Percentiles rank a stretch among this genome's conserved stretches.
phyloP scores from a whole-genome alignment of 2,113 vertebrate species.

The Siniperca chuatsi region DNA sequence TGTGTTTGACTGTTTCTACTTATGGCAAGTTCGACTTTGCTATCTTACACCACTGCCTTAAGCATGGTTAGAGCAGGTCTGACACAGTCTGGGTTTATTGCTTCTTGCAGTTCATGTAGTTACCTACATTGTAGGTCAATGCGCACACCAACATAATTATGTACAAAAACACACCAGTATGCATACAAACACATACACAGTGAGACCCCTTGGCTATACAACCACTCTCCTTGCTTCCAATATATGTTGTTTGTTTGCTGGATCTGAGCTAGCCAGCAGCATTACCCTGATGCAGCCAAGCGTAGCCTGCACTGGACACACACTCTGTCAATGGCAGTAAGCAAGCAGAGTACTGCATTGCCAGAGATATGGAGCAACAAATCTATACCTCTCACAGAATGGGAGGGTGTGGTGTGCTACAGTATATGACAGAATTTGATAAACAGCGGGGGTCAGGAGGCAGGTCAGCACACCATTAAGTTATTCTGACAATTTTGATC shows the following conservation, averaged over 20 bases:
- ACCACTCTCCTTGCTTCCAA: constrained; percentile 28
- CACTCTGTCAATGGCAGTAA: constrained; percentile 69
- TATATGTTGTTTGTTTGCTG: constrained; percentile 66
- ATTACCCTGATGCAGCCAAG: constrained; percentile 69
- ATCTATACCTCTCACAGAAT: constrained; percentile 64
- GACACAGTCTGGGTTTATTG: constrained; percentile 20
- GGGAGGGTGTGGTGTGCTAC: constrained; percentile 38
- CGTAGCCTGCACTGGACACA: constrained; percentile 57
- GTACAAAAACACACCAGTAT: constrained; percentile 34
- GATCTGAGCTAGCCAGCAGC: constrained; percentile 54
- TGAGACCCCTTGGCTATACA: constrained; percentile 23
- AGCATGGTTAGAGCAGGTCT: constrained; percentile 41
- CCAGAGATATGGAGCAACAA: constrained; percentile 69
- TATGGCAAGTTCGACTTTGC: constrained; percentile 29
- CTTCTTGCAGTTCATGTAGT: constrained; percentile 13
- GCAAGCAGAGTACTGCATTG: constrained; percentile 52
- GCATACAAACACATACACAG: constrained; percentile 35
- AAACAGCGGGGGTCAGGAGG: constrained; percentile 57
- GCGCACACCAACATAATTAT: constrained; percentile 37
- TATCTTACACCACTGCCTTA: constrained; percentile 28
- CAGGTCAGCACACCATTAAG: constrained; percentile 62
- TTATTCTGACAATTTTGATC: constrained; percentile 65
- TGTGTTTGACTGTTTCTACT: constrained; percentile 14
- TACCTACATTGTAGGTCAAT: constrained; percentile 42
- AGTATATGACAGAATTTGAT: constrained; percentile 63